Base-by-base conservation (phyloP, 1,140 invertebrate genomes). In the Drosophila fuyamai region DNA sequence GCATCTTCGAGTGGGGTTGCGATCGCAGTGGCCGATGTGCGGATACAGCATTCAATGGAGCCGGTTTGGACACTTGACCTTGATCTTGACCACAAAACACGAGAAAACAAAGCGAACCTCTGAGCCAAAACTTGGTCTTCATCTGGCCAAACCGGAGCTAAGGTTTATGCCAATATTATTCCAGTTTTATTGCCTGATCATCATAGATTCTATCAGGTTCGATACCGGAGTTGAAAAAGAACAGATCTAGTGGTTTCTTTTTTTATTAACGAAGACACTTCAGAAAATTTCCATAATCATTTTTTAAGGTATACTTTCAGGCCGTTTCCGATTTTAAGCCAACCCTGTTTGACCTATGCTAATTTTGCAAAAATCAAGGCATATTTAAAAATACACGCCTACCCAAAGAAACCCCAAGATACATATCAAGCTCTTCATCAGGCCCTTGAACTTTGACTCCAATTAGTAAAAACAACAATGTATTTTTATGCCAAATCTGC, bases 51-150 rank as follows among this genome's bases (percentile, higher is more conserved):
- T 76, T 76, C 68, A 76, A 76, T 66, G 40, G 16, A 86, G 83
- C 83, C 76, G 79, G 84, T 85, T 61, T 58, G 41, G 77, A 35
- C 53, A 70, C 36, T 68, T 62, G 75, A 61, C 83, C 83, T 80
- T 88, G 83, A 88, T 88, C 83, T 88, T 88, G 83, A 88, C 83
- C 83, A 88, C 79, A 83, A 38, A 89, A 47, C 63, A 66, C 40
- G 61, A 43, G 43, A 66, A 51, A 36, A 62, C 41, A 77, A 77
- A 46, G 51, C 55, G 50, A 62, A 70, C 50, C 61, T 59, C 51
- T 54, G 46, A 60, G 50, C 51, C 40, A 60, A 73, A 56, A 63
- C 27, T 51, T 16, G 61, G 41, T 46, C n/a, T 58, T 57, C 18
- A 35, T 41, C 67, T 57, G 35, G 67, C 43, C 38, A 12, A 58